phyloP scores from a whole-genome alignment of 2,888 invertebrate genomes.

The Ceraclea dissimilis region DNA sequence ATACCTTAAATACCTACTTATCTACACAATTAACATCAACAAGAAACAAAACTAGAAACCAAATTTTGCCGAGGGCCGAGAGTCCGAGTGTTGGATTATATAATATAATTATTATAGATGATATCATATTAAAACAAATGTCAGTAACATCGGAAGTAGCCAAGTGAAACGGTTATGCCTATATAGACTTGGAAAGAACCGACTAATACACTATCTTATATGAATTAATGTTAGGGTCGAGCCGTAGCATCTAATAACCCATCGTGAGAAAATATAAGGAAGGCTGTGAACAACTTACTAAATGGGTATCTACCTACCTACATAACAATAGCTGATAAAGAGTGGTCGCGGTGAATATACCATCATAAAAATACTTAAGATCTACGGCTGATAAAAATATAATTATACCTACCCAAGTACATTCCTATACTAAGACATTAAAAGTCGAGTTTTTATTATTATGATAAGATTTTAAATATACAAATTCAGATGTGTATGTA shows the following conservation, averaged over 20 bases:
- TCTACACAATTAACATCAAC: too few relatives aligned
- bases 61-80: too few relatives aligned
- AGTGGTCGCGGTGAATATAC: not conserved
- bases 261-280: slow-evolving; percentile 1
- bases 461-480: too few relatives aligned
- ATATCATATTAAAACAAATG: too few relatives aligned
- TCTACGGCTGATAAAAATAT: not conserved
- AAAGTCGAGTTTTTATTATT: too few relatives aligned
- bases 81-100: too few relatives aligned
- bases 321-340: not conserved
- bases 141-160: slow-evolving; percentile 12
- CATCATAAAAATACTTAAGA: not conserved
- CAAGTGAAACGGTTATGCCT: slow-evolving; percentile 9
- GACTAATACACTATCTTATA: not conserved
- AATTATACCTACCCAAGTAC: not conserved
- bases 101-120: too few relatives aligned
- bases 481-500: too few relatives aligned
- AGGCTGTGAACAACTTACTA: not conserved
- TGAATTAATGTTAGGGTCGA: not conserved
- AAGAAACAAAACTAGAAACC: too few relatives aligned
- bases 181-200: not conserved
- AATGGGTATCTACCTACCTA: not conserved
- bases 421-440: too few relatives aligned
- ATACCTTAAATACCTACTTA: too few relatives aligned
- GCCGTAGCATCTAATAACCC: not conserved